A percentile compares a stretch with the other conserved stretches of the same genome.
Evolutionary conservation across 2,797 vertebrate species (phyloP).

Genomic region (Cetoscarus ocellatus): DNA sequence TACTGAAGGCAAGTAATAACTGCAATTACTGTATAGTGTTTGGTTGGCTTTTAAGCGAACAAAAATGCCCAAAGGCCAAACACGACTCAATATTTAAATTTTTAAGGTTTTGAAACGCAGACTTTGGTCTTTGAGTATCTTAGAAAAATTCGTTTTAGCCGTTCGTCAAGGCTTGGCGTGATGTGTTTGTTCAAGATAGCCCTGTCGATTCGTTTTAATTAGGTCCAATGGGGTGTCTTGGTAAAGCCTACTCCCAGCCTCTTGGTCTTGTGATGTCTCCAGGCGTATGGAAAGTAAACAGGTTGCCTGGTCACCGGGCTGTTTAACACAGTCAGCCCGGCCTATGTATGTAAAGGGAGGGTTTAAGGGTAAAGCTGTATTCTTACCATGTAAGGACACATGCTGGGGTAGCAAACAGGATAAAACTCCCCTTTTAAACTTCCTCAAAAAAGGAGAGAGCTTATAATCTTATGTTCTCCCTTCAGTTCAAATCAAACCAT

Average conservation of each 20-base stretch:
- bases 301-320: slow-evolving; percentile 34
- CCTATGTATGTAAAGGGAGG: not conserved
- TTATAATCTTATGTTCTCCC: not conserved
- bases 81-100: not conserved
- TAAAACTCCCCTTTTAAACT: not conserved
- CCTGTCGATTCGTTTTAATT: slow-evolving; percentile 32
- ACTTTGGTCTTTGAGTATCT: not conserved
- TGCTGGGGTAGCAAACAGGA: not conserved
- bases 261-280: slow-evolving; percentile 10
- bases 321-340: not conserved
- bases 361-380: no score
- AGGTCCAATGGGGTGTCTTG: slow-evolving; percentile 35
- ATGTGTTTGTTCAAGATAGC: not conserved
- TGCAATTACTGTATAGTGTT: not conserved
- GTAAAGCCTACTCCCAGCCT: not conserved
- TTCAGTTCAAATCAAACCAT: no score
- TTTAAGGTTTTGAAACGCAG: not conserved
- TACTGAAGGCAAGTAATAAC: not conserved
- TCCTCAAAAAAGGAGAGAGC: not conserved
- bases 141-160: not conserved
- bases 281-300: slow-evolving; percentile 11
- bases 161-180: not conserved
- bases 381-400: not conserved
- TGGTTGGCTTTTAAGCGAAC: not conserved
- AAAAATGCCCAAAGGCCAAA: not conserved